phyloP scores from a whole-genome alignment of 2,797 vertebrate species.

The Taenioides sp. region DNA sequence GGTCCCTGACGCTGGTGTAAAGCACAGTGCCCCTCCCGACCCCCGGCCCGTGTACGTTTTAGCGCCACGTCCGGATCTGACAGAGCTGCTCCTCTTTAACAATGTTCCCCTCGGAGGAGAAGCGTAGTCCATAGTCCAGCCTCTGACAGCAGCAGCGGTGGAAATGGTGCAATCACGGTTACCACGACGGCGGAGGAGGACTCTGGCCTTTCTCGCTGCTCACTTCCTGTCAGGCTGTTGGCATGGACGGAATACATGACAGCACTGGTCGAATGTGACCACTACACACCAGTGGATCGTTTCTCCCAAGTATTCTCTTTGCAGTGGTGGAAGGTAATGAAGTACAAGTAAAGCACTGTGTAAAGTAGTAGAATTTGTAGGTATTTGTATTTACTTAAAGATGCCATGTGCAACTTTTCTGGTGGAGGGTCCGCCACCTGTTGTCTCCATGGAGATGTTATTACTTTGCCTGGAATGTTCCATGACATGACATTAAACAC shows the following conservation, averaged over 20 bases:
- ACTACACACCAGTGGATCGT: neutral
- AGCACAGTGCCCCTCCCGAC: conserved; percentile 52
- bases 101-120: conserved; percentile 45
- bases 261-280: conserved; percentile 20
- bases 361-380: no score
- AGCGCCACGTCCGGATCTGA: conserved; percentile 67
- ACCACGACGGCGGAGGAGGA: conserved; percentile 5
- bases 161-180: conserved; percentile 65
- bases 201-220: conserved; percentile 26
- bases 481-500: no score
- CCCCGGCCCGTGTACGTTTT: conserved; percentile 57
- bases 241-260: conserved; percentile 2
- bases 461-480: no score
- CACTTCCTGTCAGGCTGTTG: conserved; percentile 34
- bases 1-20: conserved; percentile 66
- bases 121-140: conserved; percentile 44
- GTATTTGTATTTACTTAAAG: no score
- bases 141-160: conserved; percentile 52
- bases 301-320: no score
- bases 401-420: no score
- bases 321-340: no score
- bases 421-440: no score
- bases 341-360: no score
- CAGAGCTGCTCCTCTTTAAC: conserved; percentile 67
- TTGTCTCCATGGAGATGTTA: no score